A percentile compares a stretch with the other conserved stretches of the same genome.
phyloP scores from a whole-genome alignment of 1,140 invertebrate species.

The Mylabris phalerata region DNA sequence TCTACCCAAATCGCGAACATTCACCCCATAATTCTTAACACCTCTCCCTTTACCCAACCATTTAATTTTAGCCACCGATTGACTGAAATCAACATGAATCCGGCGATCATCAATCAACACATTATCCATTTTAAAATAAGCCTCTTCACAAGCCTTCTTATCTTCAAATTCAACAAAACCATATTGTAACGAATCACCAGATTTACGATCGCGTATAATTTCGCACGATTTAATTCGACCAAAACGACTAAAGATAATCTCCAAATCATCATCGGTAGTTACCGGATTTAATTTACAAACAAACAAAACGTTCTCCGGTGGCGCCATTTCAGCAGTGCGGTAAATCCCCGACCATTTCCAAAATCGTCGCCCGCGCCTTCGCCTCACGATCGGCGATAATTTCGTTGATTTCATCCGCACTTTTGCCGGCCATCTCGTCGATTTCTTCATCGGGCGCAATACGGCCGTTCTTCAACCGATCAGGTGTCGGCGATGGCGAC shows the following conservation, averaged over 20 bases:
- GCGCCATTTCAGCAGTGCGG: slow-evolving; percentile 95
- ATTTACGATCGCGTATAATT: slow-evolving; percentile 91
- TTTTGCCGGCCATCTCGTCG: slow-evolving; percentile 83
- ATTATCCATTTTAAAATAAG: slow-evolving; percentile 99
- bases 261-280: slow-evolving; percentile 94
- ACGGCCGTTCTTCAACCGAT: slow-evolving; percentile 72
- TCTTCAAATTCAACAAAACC: slow-evolving; percentile 99
- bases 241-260: slow-evolving; percentile 97
- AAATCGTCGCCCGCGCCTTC: slow-evolving; percentile 90
- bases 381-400: slow-evolving; percentile 88
- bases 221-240: slow-evolving; percentile 93
- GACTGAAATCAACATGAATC: slow-evolving; percentile 99
- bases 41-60: slow-evolving; percentile 73
- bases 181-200: slow-evolving; percentile 94
- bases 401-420: slow-evolving; percentile 77
- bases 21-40: slow-evolving; percentile 6
- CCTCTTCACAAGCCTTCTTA: slow-evolving; percentile 91
- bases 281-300: slow-evolving; percentile 99
- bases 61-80: slow-evolving; percentile 90
- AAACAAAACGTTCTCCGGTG: slow-evolving; percentile 98
- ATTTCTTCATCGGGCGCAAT: slow-evolving; percentile 94
- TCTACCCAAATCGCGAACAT: slow-evolving; percentile 2
- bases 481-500: slow-evolving; percentile 82
- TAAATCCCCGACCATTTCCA: slow-evolving; percentile 98
- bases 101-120: slow-evolving; percentile 96